Conservation (phyloP, 2,888 invertebrate genomes). For the Drosophila sordidula region DNA sequence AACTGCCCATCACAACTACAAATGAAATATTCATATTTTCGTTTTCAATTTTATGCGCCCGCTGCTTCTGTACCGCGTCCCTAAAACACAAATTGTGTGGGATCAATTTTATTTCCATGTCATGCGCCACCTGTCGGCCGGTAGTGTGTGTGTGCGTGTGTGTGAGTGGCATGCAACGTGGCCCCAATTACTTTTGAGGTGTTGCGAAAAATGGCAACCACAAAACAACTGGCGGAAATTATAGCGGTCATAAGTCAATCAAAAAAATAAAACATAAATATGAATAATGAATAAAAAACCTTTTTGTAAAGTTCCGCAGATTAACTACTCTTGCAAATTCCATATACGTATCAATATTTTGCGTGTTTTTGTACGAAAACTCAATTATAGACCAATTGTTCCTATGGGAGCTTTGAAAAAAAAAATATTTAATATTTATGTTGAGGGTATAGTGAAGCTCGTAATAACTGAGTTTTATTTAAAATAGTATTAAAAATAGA, state of each 20-base stretch:
- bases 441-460: too few relatives aligned
- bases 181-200: conserved; percentile 20
- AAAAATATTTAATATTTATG: too few relatives aligned
- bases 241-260: conserved; percentile 47
- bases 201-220: conserved; percentile 37
- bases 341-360: too few relatives aligned
- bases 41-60: conserved; percentile 27
- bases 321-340: too few relatives aligned
- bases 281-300: not conserved
- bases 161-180: conserved; percentile 12
- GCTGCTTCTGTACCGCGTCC: not conserved
- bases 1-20: conserved; percentile 31
- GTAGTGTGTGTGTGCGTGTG: not conserved
- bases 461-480: too few relatives aligned
- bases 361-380: too few relatives aligned
- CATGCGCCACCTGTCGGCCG: conserved; percentile 43
- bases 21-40: conserved; percentile 73
- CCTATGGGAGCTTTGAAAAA: too few relatives aligned
- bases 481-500: too few relatives aligned
- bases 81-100: conserved; percentile 5
- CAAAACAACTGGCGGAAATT: conserved; percentile 46
- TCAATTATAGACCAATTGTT: too few relatives aligned
- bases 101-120: conserved; percentile 1
- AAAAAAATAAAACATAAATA: conserved; percentile 12
- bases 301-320: not conserved